Evolutionary conservation across 2,113 vertebrate species (phyloP).

Genomic region (Crotalus viridis): DNA sequence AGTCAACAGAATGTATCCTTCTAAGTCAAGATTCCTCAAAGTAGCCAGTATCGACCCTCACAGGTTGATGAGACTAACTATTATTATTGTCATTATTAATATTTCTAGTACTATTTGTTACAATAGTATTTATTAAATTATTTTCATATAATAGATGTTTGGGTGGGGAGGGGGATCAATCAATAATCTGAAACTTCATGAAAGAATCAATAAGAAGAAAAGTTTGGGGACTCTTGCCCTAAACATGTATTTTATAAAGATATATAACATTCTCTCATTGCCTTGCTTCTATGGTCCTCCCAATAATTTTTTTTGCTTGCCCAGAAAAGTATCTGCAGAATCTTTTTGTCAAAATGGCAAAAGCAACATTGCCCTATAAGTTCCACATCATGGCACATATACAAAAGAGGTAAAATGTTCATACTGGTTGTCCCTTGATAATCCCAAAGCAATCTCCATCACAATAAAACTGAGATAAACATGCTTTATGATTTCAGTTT

Average conservation of each 20-base stretch:
- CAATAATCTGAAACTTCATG: neutral
- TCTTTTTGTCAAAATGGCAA: neutral
- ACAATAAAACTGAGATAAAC: neutral
- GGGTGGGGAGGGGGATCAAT: neutral
- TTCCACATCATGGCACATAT: neutral
- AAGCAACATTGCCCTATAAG: neutral
- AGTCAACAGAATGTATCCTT: neutral
- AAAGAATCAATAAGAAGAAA: neutral
- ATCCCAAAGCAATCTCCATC: neutral
- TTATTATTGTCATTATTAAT: neutral
- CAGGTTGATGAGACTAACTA: neutral
- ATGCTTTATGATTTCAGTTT: neutral
- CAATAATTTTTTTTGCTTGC: neutral
- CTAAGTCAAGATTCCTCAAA: neutral
- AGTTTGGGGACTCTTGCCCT: neutral
- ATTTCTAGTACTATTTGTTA: neutral
- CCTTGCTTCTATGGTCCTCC: neutral
- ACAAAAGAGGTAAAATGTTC: neutral
- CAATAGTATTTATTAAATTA: neutral
- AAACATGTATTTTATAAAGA: neutral
- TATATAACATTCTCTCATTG: neutral
- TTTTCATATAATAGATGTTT: neutral
- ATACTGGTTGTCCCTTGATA: neutral
- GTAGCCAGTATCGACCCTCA: neutral
- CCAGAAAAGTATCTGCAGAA: neutral